Conservation (phyloP, 2,888 invertebrate species). For the Serripes groenlandicus region DNA sequence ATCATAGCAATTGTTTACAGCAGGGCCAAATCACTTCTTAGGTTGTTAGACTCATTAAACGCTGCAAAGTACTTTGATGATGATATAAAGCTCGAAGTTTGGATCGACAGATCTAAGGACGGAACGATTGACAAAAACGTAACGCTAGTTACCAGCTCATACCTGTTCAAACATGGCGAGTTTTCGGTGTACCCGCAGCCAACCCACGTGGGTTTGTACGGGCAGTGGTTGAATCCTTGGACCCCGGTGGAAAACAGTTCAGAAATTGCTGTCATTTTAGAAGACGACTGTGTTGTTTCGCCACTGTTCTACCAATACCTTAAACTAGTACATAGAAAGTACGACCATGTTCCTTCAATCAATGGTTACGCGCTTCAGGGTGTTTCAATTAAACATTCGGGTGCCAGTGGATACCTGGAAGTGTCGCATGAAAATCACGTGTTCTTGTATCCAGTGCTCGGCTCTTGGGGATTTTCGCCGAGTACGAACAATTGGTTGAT, state of each 20-base stretch:
- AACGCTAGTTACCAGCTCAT: constrained; percentile 27
- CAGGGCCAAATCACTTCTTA: constrained; percentile 53
- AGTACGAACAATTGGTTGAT: constrained; percentile 66
- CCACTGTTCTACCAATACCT: constrained; percentile 77
- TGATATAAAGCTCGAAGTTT: constrained; percentile 64
- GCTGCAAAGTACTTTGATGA: constrained; percentile 60
- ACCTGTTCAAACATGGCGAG: constrained; percentile 62
- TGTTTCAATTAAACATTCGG: constrained; percentile 68
- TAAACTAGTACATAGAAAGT: constrained; percentile 74
- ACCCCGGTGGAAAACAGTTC: constrained; percentile 61
- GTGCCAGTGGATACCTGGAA: constrained; percentile 26
- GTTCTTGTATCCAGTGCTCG: constrained; percentile 74
- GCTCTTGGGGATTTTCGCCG: constrained; percentile 80
- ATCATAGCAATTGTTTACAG: constrained; percentile 68
- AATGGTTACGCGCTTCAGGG: constrained; percentile 76
- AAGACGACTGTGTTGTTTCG: constrained; percentile 81
- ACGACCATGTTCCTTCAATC: constrained; percentile 65
- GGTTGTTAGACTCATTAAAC: constrained; percentile 67
- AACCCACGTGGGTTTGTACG: constrained; percentile 71
- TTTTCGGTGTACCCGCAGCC: constrained; percentile 53
- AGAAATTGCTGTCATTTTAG: constrained; percentile 79
- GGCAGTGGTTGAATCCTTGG: constrained; percentile 78
- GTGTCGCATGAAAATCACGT: constrained; percentile 64
- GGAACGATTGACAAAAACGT: constrained; percentile 52
- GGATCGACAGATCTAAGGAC: constrained; percentile 67